Evolutionary conservation across 1,140 invertebrate species (phyloP), one percentile per base, ranked within the genome.

Genomic region (Berghia stephanieae): DNA sequence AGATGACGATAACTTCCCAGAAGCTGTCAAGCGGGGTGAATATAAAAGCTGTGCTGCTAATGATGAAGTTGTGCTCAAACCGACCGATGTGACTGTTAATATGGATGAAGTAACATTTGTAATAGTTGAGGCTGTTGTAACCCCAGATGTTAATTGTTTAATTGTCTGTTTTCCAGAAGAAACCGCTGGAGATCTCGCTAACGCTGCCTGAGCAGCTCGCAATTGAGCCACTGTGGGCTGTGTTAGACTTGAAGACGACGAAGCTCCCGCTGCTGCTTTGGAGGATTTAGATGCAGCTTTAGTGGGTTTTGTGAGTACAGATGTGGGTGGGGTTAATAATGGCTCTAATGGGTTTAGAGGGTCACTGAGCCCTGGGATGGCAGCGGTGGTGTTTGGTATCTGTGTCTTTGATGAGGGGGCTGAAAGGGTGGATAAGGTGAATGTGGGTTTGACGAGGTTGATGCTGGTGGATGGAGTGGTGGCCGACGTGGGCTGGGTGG

Each of bases 41-140:
- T 76, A 76, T 4, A 76, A 34, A 5, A 76, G 43, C 44, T 76
- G 74, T 46, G 74, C 74, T 36, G 74, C 74, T 40, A 76, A 43
- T 13, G 74, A 76, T 34, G 74, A 76, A 1, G 27, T 68, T 21
- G 68, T 36, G 27, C 44, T 68, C 38, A 76, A 31, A 16, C 74
- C 74, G 1, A 76, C 57, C 13, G 74, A 76, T 2, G 74, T 67
- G 24, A 76, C 74, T 38, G 74, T 76, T 34, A 76, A 43, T 31
- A 76, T 44, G 38, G 74, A 68, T 24, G 57, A 63, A 10, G 13
- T 27, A 43, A 16, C 36, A 42, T 52, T 43, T 24, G 72, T 63
- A 10, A 31, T 8, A 49, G 74, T 38, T 31, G 43, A 43, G 6
- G 69, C n/a, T 5, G 74, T 3, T 10, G 38, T 66, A 18, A 66